A percentile compares a stretch with the other conserved stretches of the same genome.
Conservation (phyloP, 2,888 invertebrate genomes). For the Apamea crenata region DNA sequence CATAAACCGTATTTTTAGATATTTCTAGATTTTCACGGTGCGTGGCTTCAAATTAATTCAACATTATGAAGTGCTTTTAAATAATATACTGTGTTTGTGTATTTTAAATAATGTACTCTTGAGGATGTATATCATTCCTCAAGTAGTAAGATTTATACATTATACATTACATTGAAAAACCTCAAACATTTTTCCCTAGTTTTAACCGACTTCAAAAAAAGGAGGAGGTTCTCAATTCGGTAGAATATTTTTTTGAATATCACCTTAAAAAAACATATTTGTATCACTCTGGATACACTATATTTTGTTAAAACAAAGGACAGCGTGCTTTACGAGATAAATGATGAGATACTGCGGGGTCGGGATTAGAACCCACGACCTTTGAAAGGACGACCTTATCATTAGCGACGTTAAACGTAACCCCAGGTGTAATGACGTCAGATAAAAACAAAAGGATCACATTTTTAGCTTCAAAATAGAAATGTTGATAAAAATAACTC, state of each 20-base stretch:
- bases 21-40: slow-evolving; percentile 27
- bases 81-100: not conserved
- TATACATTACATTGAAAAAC: not conserved
- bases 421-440: slow-evolving; percentile 52
- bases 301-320: slow-evolving; percentile 41
- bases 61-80: not conserved
- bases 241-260: not conserved
- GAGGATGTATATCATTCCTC: too few relatives aligned
- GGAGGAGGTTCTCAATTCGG: too few relatives aligned
- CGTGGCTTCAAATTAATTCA: slow-evolving; percentile 20
- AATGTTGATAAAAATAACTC: slow-evolving; percentile 21
- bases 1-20: slow-evolving; percentile 45
- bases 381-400: slow-evolving; percentile 55
- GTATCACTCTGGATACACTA: not conserved
- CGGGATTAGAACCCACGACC: slow-evolving; percentile 45
- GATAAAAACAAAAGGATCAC: slow-evolving; percentile 55
- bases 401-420: slow-evolving; percentile 50
- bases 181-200: not conserved
- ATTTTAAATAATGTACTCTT: too few relatives aligned
- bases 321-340: slow-evolving; percentile 45
- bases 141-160: too few relatives aligned
- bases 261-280: not conserved
- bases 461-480: slow-evolving; percentile 32
- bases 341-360: slow-evolving; percentile 54
- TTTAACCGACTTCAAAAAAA: not conserved